phyloP scores from a whole-genome alignment of 2,113 vertebrate species.

The Tupaia tana region DNA sequence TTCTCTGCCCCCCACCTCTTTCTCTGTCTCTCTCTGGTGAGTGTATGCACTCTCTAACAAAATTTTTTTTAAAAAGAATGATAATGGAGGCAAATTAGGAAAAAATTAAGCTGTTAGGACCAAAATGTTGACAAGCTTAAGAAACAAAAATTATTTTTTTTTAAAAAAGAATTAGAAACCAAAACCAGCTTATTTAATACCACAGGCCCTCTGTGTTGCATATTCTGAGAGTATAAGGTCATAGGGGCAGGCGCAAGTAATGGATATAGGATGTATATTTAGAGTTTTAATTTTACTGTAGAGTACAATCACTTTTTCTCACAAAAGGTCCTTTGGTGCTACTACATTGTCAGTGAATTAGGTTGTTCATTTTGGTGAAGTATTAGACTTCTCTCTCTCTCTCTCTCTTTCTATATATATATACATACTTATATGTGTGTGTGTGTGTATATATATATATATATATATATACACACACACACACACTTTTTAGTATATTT shows the following conservation, averaged over 20 bases:
- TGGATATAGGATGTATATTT: neutral
- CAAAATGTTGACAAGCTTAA: neutral
- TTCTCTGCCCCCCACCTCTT: too few relatives aligned
- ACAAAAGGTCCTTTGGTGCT: constrained; percentile 29
- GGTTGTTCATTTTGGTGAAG: neutral
- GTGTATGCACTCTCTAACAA: too few relatives aligned
- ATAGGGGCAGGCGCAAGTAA: neutral
- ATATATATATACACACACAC: too few relatives aligned
- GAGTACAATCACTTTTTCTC: constrained; percentile 10
- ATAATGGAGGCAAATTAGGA: constrained; percentile 6
- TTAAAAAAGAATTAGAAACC: neutral
- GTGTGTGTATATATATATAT: too few relatives aligned
- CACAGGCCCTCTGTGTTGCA: neutral
- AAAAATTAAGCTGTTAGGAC: neutral
- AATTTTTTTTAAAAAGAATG: too few relatives aligned
- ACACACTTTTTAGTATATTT: too few relatives aligned
- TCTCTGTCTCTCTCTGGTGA: too few relatives aligned
- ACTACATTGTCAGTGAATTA: constrained; percentile 49
- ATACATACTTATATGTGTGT: too few relatives aligned
- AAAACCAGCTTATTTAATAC: neutral
- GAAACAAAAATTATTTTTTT: constrained; percentile 18
- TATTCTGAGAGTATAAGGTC: neutral
- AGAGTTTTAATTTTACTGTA: constrained; percentile 1
- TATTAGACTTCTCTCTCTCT: too few relatives aligned
- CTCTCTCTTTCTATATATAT: too few relatives aligned